Conservation (phyloP, 2,888 invertebrate species). For the Tholera decimalis region DNA sequence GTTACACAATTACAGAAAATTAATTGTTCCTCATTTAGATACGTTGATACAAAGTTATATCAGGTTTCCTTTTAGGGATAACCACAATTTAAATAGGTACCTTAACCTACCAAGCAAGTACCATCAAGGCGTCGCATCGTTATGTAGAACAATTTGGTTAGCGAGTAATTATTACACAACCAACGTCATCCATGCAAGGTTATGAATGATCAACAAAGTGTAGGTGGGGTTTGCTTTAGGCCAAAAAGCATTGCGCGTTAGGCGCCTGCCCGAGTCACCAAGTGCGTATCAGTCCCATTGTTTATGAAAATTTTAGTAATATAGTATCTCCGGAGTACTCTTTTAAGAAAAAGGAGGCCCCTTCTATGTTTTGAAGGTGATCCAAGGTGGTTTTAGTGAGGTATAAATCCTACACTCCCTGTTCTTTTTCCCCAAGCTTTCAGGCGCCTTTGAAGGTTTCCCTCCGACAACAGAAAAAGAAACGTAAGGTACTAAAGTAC, state of each 20-base stretch:
- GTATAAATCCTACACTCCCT: no score
- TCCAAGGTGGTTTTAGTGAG: no score
- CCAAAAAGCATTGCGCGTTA: neutral
- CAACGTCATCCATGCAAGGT: constrained; percentile 3
- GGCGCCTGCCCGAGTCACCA: neutral
- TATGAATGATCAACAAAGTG: constrained; percentile 3
- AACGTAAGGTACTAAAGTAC: no score
- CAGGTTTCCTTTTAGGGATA: neutral
- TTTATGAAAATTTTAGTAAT: no score
- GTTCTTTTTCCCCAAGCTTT: no score
- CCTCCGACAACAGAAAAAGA: no score
- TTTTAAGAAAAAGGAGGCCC: no score
- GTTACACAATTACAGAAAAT: neutral
- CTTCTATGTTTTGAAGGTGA: no score
- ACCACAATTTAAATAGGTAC: neutral
- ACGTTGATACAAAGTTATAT: neutral
- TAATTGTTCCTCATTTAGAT: neutral
- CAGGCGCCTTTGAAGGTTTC: no score
- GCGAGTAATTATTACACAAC: constrained; percentile 8
- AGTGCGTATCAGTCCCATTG: no score
- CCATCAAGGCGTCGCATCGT: neutral
- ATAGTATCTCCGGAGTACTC: no score
- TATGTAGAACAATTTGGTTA: neutral
- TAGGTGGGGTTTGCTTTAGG: constrained; percentile 1
- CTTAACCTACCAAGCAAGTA: neutral